Percentiles rank a stretch among this genome's conserved stretches.
These are phyloP conservation scores for Pardalotus punctatus DNA, from an alignment of 2,113 vertebrate genomes.

Conservation along the genomic window DNA sequence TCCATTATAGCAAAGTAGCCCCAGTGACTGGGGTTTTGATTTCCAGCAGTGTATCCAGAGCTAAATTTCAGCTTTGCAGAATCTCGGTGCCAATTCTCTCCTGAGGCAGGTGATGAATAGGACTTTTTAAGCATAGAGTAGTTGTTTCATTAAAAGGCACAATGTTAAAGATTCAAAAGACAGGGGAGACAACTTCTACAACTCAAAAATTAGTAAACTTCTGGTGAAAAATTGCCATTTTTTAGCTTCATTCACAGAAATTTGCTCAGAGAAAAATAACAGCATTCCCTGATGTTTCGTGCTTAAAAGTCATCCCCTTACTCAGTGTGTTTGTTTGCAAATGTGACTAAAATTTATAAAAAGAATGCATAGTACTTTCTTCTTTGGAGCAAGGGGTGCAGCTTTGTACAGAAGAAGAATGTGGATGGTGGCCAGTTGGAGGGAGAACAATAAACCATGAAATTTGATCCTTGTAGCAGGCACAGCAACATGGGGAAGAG, in stretches of 20 bases:
- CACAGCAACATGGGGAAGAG: conserved; percentile 17
- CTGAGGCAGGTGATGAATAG: background rate
- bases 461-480: conserved; percentile 68
- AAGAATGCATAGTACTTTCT: background rate
- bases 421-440: conserved; percentile 67
- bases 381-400: conserved; percentile 40
- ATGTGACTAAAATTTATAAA: conserved; percentile 23
- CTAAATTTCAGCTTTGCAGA: background rate
- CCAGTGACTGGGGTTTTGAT: background rate
- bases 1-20: background rate
- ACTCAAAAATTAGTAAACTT: background rate
- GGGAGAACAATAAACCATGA: conserved; percentile 70
- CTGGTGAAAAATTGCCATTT: background rate
- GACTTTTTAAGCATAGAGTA: background rate
- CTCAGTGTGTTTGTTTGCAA: conserved; percentile 8
- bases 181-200: background rate
- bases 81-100: background rate
- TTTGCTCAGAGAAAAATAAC: background rate
- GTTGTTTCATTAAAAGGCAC: background rate
- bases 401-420: conserved; percentile 53
- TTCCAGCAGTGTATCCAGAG: background rate
- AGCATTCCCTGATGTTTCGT: background rate
- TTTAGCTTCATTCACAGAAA: background rate
- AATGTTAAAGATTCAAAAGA: background rate
- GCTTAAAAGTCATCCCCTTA: background rate